Conservation (phyloP, 2,888 invertebrate species). For the Hofmannophila pseudospretella region DNA sequence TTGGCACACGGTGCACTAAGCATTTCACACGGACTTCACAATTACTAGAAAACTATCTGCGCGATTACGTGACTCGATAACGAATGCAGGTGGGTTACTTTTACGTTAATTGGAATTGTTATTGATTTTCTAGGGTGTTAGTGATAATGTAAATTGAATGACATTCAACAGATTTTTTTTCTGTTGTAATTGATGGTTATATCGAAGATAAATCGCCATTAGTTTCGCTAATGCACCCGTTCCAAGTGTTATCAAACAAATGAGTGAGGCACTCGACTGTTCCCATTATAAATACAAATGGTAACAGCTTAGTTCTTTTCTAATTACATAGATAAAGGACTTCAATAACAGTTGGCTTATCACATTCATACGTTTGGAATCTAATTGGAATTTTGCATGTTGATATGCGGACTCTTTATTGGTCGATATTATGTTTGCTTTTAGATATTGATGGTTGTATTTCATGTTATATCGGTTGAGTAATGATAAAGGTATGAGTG, state of each 20-base stretch:
- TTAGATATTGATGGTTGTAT: constrained; percentile 68
- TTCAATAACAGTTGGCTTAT: constrained; percentile 74
- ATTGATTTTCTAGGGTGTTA: not conserved
- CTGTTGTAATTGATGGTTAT: not conserved
- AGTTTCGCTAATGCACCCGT: constrained; percentile 23
- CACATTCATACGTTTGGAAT: constrained; percentile 73
- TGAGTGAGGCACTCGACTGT: constrained; percentile 55
- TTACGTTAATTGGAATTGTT: not conserved
- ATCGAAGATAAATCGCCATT: constrained; percentile 9
- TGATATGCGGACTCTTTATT: constrained; percentile 74
- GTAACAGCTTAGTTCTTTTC: constrained; percentile 73
- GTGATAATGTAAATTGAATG: not conserved
- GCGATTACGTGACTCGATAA: constrained; percentile 6
- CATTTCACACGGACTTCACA: constrained; percentile 9
- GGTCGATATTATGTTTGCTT: constrained; percentile 74
- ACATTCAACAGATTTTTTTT: too few relatives aligned
- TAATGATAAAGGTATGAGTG: constrained; percentile 34
- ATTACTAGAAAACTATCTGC: constrained; percentile 7
- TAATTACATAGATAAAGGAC: constrained; percentile 74
- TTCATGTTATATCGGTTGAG: constrained; percentile 54
- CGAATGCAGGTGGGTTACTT: constrained; percentile 2
- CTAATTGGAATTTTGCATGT: constrained; percentile 77
- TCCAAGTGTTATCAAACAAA: constrained; percentile 49
- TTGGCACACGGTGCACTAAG: constrained; percentile 1
- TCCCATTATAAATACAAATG: constrained; percentile 71